These are phyloP conservation scores for Mormyrus iriodes DNA, from an alignment of 2,113 vertebrate species.

Conservation along the genomic window DNA sequence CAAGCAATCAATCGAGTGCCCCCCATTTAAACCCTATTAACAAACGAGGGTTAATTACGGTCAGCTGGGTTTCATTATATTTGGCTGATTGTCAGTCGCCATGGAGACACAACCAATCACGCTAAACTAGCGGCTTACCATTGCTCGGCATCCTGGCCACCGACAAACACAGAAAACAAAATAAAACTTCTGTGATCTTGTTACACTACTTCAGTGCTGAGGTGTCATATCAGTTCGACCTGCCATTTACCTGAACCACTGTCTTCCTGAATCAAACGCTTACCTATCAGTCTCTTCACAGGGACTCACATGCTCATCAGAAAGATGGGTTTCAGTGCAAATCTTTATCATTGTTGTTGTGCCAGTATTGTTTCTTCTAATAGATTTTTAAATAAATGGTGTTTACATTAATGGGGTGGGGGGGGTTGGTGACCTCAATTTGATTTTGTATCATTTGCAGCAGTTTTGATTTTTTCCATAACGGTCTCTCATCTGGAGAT, in stretches of 20 bases:
- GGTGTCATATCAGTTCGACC: neutral
- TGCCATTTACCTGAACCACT: neutral
- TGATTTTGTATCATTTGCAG: neutral
- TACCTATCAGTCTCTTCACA: neutral
- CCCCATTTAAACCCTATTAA: neutral
- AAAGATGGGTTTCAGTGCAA: neutral
- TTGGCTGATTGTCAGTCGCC: neutral
- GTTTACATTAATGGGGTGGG: neutral
- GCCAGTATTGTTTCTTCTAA: neutral
- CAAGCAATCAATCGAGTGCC: neutral
- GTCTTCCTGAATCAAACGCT: neutral
- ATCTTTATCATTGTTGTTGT: neutral
- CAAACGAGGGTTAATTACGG: neutral
- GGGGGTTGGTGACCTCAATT: neutral
- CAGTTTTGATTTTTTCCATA: neutral
- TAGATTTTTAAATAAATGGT: neutral
- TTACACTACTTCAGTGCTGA: neutral
- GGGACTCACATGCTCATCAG: no score
- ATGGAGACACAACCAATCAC: neutral
- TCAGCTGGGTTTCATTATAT: conserved; percentile 8
- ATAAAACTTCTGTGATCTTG: neutral
- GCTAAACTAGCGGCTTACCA: neutral
- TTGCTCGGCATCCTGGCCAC: neutral
- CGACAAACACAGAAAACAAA: neutral
- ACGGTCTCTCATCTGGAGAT: neutral